Percentiles rank a stretch among this genome's conserved stretches.
Evolutionary conservation across 2,113 vertebrate species (phyloP).

Genomic region (Laterallus jamaicensis): DNA sequence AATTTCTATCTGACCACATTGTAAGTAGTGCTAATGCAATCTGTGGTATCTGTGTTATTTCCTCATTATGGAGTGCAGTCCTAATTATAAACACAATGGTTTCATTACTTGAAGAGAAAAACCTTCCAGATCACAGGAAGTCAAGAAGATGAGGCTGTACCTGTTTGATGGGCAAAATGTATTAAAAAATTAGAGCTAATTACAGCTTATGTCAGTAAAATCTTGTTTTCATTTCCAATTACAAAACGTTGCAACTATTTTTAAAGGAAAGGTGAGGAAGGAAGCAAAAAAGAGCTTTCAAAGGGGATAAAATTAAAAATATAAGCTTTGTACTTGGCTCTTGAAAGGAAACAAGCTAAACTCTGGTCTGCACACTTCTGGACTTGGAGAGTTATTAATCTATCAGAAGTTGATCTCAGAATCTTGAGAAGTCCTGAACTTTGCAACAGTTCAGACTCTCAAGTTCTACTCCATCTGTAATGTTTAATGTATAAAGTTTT

Average conservation of each 20-base stretch:
- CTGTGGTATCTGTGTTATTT: neutral
- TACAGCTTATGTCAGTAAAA: neutral
- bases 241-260: neutral
- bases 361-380: neutral
- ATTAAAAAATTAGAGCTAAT: neutral
- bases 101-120: neutral
- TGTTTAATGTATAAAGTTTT: constrained; percentile 14
- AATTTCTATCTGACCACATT: neutral
- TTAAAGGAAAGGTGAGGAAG: neutral
- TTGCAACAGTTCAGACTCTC: neutral
- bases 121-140: neutral
- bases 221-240: neutral
- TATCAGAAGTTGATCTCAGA: neutral
- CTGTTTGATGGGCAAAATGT: neutral
- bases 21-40: neutral
- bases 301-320: neutral
- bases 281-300: neutral
- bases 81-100: neutral
- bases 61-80: neutral
- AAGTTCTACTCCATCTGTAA: neutral
- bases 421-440: neutral
- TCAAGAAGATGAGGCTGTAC: neutral
- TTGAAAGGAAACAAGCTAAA: neutral
- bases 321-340: neutral
- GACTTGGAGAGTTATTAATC: neutral